Percentiles rank a stretch among this genome's conserved stretches.
These are phyloP conservation scores for Pteronotus mesoamericanus DNA, from an alignment of 2,797 vertebrate species.

Conservation along the genomic window DNA sequence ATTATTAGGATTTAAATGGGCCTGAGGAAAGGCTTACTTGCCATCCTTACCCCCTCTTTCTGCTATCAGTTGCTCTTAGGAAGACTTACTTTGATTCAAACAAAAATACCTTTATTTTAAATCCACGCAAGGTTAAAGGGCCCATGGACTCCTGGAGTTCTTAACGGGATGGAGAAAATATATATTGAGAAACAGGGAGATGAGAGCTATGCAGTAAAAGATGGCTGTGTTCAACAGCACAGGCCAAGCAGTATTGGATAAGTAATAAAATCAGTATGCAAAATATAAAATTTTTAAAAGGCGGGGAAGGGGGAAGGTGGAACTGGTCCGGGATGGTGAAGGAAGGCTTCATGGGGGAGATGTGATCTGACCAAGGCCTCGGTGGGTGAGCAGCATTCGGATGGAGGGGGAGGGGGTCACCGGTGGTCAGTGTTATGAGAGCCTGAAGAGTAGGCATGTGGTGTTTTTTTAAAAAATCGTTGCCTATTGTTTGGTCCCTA, in stretches of 20 bases:
- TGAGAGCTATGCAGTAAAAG: background rate
- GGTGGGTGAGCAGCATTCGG: background rate
- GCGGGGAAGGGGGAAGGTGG: too few species aligned
- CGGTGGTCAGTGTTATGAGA: background rate
- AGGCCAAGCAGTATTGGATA: background rate
- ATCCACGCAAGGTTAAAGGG: background rate
- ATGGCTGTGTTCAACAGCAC: background rate
- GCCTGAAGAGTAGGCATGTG: background rate
- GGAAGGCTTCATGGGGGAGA: background rate
- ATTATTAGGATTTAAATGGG: background rate
- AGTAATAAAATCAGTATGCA: background rate
- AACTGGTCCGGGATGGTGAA: background rate
- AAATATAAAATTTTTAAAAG: background rate
- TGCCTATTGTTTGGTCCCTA: background rate
- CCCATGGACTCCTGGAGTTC: background rate
- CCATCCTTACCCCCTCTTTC: background rate
- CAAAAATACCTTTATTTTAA: background rate
- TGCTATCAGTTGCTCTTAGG: background rate
- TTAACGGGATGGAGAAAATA: background rate
- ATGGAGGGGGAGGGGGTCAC: background rate
- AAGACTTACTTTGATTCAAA: constrained; percentile 3
- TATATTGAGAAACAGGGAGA: background rate
- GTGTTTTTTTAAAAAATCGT: background rate
- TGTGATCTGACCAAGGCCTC: background rate
- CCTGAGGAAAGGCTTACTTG: background rate